Conservation (phyloP, 2,888 invertebrate species). For the Pammene aurita region DNA sequence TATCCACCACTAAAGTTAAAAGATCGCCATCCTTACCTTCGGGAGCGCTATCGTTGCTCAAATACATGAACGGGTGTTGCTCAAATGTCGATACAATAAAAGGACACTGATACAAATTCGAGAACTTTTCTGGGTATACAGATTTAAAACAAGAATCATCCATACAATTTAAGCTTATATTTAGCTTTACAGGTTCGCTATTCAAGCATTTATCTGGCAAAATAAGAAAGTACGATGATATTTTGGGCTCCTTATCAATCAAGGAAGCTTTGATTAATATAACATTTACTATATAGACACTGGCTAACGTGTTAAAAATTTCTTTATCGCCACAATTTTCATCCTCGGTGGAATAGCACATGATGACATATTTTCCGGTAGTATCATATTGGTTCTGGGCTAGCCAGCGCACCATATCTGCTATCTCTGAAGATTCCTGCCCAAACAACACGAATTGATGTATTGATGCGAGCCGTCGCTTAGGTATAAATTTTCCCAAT, state of each 20-base stretch:
- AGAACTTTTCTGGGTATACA: constrained; percentile 55
- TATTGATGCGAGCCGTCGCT: constrained; percentile 32
- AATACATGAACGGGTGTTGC: constrained; percentile 64
- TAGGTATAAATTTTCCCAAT: constrained; percentile 51
- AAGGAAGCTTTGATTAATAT: constrained; percentile 52
- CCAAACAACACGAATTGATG: constrained; percentile 62
- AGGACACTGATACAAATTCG: constrained; percentile 57
- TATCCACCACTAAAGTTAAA: constrained; percentile 52
- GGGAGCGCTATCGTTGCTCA: constrained; percentile 53
- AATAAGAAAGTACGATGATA: constrained; percentile 54
- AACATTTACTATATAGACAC: constrained; percentile 53
- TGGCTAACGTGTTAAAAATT: constrained; percentile 53
- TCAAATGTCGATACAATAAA: constrained; percentile 61
- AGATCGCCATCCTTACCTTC: constrained; percentile 63
- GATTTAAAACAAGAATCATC: constrained; percentile 52
- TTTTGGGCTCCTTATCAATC: constrained; percentile 44
- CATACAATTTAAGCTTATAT: constrained; percentile 49
- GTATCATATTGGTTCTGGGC: constrained; percentile 54
- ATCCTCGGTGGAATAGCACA: constrained; percentile 52
- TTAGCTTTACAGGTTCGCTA: constrained; percentile 49
- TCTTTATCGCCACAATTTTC: constrained; percentile 54
- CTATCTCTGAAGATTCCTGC: constrained; percentile 52
- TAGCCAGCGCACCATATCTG: constrained; percentile 53
- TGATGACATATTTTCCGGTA: constrained; percentile 58
- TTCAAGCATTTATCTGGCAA: constrained; percentile 55